A percentile compares a stretch with the other conserved stretches of the same genome.
Conservation (phyloP, 2,797 vertebrate species). For the Xerus rutilus region DNA sequence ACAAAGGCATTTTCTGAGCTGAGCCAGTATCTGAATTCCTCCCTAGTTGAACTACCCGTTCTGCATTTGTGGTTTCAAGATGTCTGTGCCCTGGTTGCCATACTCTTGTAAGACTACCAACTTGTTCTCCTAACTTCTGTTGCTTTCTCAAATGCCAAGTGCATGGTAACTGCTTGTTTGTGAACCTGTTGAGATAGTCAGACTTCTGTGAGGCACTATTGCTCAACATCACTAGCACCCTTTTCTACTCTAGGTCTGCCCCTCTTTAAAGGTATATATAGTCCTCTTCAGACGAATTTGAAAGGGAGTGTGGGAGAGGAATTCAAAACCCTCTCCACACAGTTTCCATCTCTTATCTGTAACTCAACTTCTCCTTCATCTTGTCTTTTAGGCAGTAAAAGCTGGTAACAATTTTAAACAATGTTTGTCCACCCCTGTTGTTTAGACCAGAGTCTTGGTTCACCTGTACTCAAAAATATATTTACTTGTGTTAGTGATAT, state of each 20-base stretch:
- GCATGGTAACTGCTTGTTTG: neutral
- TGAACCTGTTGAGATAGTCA: neutral
- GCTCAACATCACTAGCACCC: neutral
- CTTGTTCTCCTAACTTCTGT: neutral
- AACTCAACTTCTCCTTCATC: neutral
- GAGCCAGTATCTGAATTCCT: neutral
- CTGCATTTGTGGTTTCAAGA: neutral
- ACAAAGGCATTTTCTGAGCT: neutral
- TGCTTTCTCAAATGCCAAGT: neutral
- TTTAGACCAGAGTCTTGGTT: neutral
- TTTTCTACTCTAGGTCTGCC: neutral
- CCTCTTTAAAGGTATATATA: neutral
- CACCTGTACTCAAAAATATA: neutral
- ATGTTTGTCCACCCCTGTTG: neutral
- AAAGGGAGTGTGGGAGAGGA: neutral
- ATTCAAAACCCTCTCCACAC: neutral
- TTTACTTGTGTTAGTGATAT: neutral
- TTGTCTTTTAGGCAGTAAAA: neutral
- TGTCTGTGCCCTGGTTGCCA: neutral
- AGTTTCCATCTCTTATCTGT: neutral
- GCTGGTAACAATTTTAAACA: neutral
- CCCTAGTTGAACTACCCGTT: neutral
- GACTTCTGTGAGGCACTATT: neutral
- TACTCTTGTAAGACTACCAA: neutral
- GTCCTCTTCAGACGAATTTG: slow-evolving; percentile 1